Base-by-base conservation (phyloP, 1,140 invertebrate genomes). In the Choristoneura fumiferana region DNA sequence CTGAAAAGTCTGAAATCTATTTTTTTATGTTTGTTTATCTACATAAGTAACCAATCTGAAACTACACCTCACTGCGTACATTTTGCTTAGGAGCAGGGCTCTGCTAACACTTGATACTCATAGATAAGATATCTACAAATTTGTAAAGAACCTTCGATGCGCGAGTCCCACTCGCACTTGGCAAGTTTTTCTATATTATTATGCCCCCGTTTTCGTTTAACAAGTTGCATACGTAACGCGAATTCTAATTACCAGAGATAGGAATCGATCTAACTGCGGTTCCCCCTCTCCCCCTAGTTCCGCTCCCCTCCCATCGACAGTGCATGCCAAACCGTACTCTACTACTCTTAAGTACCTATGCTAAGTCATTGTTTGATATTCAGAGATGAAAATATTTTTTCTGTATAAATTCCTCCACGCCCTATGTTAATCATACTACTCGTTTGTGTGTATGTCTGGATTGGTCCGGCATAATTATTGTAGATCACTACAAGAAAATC, bases 221-320 rank as follows among this genome's bases (percentile, higher is more conserved):
- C 65, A 73, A 73, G 65, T 73, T 65, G 76, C 69, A 75, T 71
- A 75, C 69, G 63, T 63, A 62, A 66, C 72, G 72, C 74, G 71
- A 69, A 81, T 81, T 81, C 82, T 85, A 85, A 85, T 82, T 83
- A 85, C 73, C 74, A 76, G 73, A 68, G 80, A 70, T 84, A 81
- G 76, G 71, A 75, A 84, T 85, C 82, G 82, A 83, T 85, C 80
- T 85, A 83, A 81, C 78, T 62, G 63, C 61, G 64, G 67, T 67
- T 56, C 58, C 68, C 60, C 60, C 57, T 60, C 64, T 60, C 64
- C 68, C 60, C 57, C 55, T 49, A 49, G 43, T 22, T 18, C 67
- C 4, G 9, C 38, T 18, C 37, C 55, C 49, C 55, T 40, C 9
- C 56, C 9, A 13, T 14, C 35, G 56, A 22, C 33, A 38, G 29